Evolutionary conservation across 2,888 invertebrate genomes (phyloP).

Genomic region (Gymnoscelis rufifasciata): DNA sequence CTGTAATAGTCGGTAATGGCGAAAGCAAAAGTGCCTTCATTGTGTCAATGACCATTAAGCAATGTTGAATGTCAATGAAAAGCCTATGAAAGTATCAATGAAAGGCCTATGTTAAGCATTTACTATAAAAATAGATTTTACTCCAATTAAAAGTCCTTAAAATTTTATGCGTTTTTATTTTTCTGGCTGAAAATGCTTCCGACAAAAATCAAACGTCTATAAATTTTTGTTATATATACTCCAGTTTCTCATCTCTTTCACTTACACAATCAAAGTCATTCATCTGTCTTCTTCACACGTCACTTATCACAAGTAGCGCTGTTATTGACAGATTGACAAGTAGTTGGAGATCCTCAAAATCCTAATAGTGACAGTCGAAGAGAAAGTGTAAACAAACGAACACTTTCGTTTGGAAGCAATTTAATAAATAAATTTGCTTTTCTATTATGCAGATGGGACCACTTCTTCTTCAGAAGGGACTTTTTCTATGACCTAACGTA

Average conservation of each 20-base stretch:
- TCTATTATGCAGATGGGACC: slow-evolving; percentile 2
- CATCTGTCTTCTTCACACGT: slow-evolving; percentile 30
- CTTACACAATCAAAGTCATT: slow-evolving; percentile 26
- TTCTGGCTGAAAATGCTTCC: too few relatives aligned
- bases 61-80: too few relatives aligned
- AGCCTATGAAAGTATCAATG: too few relatives aligned
- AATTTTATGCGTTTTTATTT: too few relatives aligned
- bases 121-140: too few relatives aligned
- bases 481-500: background rate
- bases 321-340: slow-evolving; percentile 39
- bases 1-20: slow-evolving; percentile 42
- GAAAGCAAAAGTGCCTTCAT: slow-evolving; percentile 54
- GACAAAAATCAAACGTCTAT: too few relatives aligned
- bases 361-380: slow-evolving; percentile 43
- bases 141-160: too few relatives aligned
- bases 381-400: slow-evolving; percentile 71
- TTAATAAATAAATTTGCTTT: background rate
- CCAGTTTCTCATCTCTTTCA: slow-evolving; percentile 25
- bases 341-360: slow-evolving; percentile 42
- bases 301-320: slow-evolving; percentile 6
- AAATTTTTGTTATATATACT: too few relatives aligned
- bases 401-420: slow-evolving; percentile 33
- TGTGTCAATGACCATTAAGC: slow-evolving; percentile 43
- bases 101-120: too few relatives aligned
- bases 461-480: too few relatives aligned